A percentile compares a stretch with the other conserved stretches of the same genome.
Conservation (phyloP, 2,113 vertebrate species). For the Centrocercus urophasianus region DNA sequence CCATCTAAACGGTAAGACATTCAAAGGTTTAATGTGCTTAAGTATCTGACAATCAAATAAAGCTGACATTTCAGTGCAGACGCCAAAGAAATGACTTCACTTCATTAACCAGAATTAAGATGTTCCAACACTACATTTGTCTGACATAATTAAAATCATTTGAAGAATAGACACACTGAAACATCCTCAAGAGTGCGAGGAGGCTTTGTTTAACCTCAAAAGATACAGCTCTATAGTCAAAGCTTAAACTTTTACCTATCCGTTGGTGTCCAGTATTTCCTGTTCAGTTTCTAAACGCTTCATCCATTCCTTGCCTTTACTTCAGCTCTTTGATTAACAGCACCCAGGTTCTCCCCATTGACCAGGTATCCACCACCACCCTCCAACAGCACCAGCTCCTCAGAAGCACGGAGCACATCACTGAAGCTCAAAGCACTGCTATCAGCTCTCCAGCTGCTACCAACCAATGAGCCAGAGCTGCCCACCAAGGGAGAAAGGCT, state of each 20-base stretch:
- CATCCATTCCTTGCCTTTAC: neutral
- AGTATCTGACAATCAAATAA: neutral
- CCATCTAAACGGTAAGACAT: neutral
- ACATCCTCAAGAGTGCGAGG: neutral
- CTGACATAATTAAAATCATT: neutral
- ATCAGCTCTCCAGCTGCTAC: neutral
- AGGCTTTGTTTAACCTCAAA: neutral
- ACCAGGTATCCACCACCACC: neutral
- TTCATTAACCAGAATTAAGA: neutral
- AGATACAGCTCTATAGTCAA: neutral
- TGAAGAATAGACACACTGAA: neutral
- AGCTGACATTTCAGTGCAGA: neutral
- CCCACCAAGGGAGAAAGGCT: neutral
- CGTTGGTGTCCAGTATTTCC: neutral
- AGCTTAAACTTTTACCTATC: neutral
- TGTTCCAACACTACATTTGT: neutral
- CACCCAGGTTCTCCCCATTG: neutral
- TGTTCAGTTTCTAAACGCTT: neutral
- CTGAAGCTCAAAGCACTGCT: neutral
- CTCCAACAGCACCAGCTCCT: fast-evolving
- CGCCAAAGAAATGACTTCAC: neutral
- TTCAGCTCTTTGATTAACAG: neutral
- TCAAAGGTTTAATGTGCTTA: neutral
- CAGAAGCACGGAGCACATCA: neutral
- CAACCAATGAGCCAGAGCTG: neutral